Base-by-base conservation (phyloP, 1,140 invertebrate genomes). In the Harlomillsia oculata region DNA sequence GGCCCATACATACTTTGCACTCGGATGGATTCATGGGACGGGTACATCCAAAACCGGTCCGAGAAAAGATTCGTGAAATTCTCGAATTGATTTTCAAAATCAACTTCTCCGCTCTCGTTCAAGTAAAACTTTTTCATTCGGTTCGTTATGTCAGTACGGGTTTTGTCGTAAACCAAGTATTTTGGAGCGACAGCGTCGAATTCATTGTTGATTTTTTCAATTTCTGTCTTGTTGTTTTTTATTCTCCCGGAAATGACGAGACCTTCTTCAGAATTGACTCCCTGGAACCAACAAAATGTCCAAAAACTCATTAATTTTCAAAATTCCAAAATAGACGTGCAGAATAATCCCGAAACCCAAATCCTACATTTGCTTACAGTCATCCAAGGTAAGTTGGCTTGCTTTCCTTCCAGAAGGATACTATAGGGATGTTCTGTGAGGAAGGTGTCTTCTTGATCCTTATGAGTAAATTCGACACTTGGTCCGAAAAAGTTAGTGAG, bases 401-500 rank as follows among this genome's bases (percentile, higher is more conserved):
- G 53, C 1, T 37, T 29, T 11, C 49, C 53, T 14, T 23, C 16
- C 1, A 16, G 14, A 20, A 60, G 18, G n/a, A 60, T 37, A 6
- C 40, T 8, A 57, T 72, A 72, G 0, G 81, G 80, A 45, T 77
- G 72, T 55, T 76, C 67, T 2, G 72, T 70, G 0, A 83, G 69
- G 68, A 83, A 82, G 2, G 74, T 66, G 1, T 70, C 68, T 2
- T 36, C 51, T 32, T 50, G 26, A 18, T 30, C 26, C 37, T 30
- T 30, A 3, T 13, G 8, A 2, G 45, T 20, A 21, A 63, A 44
- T 60, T 82, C 80, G 0, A 74, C 67, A 0, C 78, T 75, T 28
- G 80, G 79, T 0, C 76, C 78, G 67, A 81, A 82, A 0, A 78
- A 76, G 5, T 77, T 5, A 53, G 28, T 23, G 49, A 48, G 2